phyloP scores from a whole-genome alignment of 1,140 invertebrate genomes.

The Euwallacea fornicatus region DNA sequence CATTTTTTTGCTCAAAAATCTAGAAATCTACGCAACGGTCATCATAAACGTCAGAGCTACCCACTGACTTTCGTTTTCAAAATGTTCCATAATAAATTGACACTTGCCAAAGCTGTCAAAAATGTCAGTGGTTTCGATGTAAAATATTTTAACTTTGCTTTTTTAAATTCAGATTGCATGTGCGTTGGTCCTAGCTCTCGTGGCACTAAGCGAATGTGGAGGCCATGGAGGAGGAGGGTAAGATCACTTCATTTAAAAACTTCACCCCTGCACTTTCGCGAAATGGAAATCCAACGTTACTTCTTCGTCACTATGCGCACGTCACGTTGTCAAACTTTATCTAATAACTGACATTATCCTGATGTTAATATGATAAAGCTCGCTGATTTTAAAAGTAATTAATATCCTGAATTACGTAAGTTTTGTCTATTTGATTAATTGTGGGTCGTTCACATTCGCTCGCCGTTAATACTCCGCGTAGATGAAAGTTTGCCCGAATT shows the following conservation, averaged over 20 bases:
- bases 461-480: neutral
- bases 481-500: slow-evolving; percentile 12
- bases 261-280: neutral
- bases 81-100: too few relatives aligned
- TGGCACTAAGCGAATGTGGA: slow-evolving; percentile 30
- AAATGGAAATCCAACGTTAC: neutral
- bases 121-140: neutral
- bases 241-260: neutral
- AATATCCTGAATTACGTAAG: too few relatives aligned
- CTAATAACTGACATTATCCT: too few relatives aligned
- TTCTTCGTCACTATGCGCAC: neutral
- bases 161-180: slow-evolving; percentile 26
- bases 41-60: too few relatives aligned
- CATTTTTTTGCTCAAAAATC: slow-evolving; percentile 6
- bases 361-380: too few relatives aligned
- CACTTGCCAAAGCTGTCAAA: too few relatives aligned
- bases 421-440: too few relatives aligned
- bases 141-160: neutral
- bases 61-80: too few relatives aligned
- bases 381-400: too few relatives aligned
- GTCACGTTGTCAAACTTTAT: neutral
- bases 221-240: slow-evolving; percentile 34
- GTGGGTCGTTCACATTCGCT: slow-evolving; percentile 10
- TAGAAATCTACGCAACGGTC: too few relatives aligned
- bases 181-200: slow-evolving; percentile 32